Evolutionary conservation across 2,113 vertebrate species (phyloP).

Genomic region (Brevimyrus niger): DNA sequence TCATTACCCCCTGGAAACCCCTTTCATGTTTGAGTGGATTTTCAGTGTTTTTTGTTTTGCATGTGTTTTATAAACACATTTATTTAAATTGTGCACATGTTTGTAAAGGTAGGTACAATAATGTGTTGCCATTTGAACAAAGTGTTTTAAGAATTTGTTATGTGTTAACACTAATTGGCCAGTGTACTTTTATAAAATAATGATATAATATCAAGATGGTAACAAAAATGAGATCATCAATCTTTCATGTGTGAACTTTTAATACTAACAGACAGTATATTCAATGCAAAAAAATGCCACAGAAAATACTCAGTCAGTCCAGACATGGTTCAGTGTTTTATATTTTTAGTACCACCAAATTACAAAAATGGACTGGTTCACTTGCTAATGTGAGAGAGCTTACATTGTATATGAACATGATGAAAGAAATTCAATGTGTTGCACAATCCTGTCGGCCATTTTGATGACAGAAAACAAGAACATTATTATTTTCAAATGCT

Average conservation of each 20-base stretch:
- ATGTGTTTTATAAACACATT: too few species aligned
- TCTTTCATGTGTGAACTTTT: neutral
- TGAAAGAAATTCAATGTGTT: neutral
- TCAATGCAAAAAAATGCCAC: neutral
- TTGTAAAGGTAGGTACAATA: too few species aligned
- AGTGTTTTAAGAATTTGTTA: too few species aligned
- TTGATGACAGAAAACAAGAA: neutral
- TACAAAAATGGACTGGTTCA: neutral
- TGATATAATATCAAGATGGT: neutral
- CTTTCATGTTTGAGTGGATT: too few species aligned
- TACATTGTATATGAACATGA: neutral
- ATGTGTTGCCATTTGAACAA: too few species aligned
- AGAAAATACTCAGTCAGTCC: neutral
- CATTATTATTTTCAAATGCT: neutral
- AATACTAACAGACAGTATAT: neutral
- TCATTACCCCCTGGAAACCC: neutral
- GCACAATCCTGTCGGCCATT: neutral
- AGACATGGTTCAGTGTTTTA: neutral
- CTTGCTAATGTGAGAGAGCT: neutral
- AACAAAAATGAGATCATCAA: neutral
- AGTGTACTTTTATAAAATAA: neutral
- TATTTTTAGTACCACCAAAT: neutral
- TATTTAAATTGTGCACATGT: too few species aligned
- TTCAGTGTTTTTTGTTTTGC: too few species aligned
- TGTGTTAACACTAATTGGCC: too few species aligned